phyloP scores from a whole-genome alignment of 2,113 vertebrate genomes.

The Athene cunicularia region DNA sequence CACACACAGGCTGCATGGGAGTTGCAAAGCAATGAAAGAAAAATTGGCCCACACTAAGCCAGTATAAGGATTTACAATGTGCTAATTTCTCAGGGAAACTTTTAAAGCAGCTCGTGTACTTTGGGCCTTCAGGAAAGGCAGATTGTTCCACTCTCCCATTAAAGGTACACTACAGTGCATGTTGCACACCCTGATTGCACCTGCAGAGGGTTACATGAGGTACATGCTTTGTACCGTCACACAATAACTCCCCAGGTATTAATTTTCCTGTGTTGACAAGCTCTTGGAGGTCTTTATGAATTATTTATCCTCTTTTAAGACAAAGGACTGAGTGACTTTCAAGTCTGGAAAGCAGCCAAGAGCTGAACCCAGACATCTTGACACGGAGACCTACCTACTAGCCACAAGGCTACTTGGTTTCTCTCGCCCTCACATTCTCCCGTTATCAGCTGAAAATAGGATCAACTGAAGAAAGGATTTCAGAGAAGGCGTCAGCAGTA shows the following conservation, averaged over 20 bases:
- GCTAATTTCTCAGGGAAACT: background rate
- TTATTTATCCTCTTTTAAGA: background rate
- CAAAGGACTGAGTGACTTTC: background rate
- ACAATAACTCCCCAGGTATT: background rate
- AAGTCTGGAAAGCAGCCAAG: background rate
- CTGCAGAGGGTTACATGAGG: background rate
- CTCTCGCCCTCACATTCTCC: background rate
- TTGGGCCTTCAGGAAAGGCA: background rate
- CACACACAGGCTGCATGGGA: background rate
- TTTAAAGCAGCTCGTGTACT: fast-evolving
- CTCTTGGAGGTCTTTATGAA: background rate
- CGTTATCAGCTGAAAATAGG: background rate
- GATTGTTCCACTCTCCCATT: background rate
- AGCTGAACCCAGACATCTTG: background rate
- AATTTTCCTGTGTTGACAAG: background rate
- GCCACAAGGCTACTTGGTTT: background rate
- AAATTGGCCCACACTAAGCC: background rate
- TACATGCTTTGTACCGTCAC: background rate
- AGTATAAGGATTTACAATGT: background rate
- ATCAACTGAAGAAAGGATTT: fast-evolving
- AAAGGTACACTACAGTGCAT: background rate
- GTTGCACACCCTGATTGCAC: background rate
- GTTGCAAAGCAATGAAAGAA: background rate
- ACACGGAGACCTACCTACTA: background rate
- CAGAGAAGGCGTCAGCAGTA: background rate